Base-by-base conservation (phyloP, 2,113 vertebrate species). In the Parus major region DNA sequence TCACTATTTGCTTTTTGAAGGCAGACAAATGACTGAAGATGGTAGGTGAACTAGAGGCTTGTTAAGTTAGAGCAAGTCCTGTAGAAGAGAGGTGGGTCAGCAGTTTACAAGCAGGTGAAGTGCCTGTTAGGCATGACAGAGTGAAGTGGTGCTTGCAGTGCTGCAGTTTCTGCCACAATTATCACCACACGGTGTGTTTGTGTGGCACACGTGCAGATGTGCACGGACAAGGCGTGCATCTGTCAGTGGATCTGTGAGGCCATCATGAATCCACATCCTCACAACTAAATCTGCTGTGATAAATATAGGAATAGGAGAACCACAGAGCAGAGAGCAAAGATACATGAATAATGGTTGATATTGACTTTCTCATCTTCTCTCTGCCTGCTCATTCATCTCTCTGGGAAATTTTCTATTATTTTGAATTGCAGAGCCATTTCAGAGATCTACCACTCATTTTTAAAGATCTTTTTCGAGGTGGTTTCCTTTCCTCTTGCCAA, bases 131-230 rank as follows among this genome's bases (percentile, higher is more conserved):
- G 53, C 29, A 44, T 71, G 69, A 46, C n/a, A 82, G 33, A 78
- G 20, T 0, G 1, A 68, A 68, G 66, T 6, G 24, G 15, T 70
- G 59, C 39, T 78, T 81, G 46, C 80, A 72, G 28, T 10, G 36
- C 47, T 60, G 44, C n/a, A 12, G 9, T 68, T 86, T 68, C 69
- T 95, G 57, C n/a, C 41, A 6, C 75, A 68, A 5, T 49, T 42
- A 3, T 8, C 36, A 24, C 36, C 49, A 18, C 2, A 1, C 0
- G 0, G 12, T 33, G 19, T 36, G 23, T 28, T 35, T 52, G 36
- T 0, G 0, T 39, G 72, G 47, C 47, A 63, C 1, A 0, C 0
- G 3, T 39, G 35, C 49, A 28, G 49, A n/a, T 2, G 6, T 49
- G 36, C 14, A 7, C 0, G 17, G 63, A 39, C 56, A 60, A 28